phyloP scores from a whole-genome alignment of 2,888 invertebrate genomes.

The Patella depressa region DNA sequence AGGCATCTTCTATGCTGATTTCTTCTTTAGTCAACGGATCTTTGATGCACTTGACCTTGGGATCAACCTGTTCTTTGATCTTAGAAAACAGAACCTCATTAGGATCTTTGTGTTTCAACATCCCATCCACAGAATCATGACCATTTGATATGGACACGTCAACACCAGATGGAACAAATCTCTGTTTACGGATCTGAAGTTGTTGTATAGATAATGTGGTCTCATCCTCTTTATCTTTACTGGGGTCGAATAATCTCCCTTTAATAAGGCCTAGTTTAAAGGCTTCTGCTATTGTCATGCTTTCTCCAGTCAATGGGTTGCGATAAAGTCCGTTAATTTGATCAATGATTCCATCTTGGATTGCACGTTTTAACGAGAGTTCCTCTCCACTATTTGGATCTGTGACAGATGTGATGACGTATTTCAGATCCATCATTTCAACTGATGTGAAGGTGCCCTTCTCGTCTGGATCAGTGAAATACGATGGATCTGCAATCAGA shows the following conservation, averaged over 20 bases:
- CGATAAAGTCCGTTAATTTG: conserved; percentile 57
- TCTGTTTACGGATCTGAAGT: conserved; percentile 59
- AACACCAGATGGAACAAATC: conserved; percentile 48
- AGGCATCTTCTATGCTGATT: conserved; percentile 62
- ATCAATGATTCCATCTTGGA: conserved; percentile 61
- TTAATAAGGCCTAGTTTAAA: conserved; percentile 59
- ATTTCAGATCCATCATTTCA: conserved; percentile 55
- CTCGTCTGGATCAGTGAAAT: conserved; percentile 42
- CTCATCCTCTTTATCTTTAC: conserved; percentile 40
- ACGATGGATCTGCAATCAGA: conserved; percentile 71
- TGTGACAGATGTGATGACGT: conserved; percentile 50
- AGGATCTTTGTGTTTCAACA: conserved; percentile 42
- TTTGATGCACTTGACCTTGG: conserved; percentile 48
- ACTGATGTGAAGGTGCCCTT: conserved; percentile 54
- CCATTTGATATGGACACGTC: conserved; percentile 28
- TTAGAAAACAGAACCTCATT: conserved; percentile 54
- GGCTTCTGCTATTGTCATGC: conserved; percentile 59
- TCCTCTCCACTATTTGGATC: conserved; percentile 59
- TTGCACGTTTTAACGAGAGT: conserved; percentile 56
- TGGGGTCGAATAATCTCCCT: conserved; percentile 47
- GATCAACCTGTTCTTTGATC: conserved; percentile 53
- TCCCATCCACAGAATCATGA: conserved; percentile 45
- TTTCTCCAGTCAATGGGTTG: conserved; percentile 61
- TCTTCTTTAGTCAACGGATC: conserved; percentile 56
- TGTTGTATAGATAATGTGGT: conserved; percentile 57